These are phyloP conservation scores for Synanthedon andrenaeformis DNA, from an alignment of 2,888 invertebrate species.

Conservation along the genomic window DNA sequence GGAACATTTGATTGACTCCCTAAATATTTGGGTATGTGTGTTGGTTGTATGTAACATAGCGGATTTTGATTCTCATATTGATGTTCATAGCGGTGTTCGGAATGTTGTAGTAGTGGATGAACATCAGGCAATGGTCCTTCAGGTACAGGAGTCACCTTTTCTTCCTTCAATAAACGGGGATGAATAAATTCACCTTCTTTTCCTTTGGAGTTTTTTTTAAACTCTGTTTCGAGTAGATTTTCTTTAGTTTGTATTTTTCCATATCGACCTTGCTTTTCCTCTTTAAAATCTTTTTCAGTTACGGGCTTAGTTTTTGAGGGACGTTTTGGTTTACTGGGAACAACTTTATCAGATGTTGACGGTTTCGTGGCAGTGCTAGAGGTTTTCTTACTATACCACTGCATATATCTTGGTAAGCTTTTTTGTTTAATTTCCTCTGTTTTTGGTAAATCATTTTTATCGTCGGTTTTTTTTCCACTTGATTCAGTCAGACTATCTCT, in stretches of 20 bases:
- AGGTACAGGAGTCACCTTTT: conserved; percentile 59
- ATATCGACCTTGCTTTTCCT: conserved; percentile 34
- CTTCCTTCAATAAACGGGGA: conserved; percentile 58
- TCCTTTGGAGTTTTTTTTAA: conserved; percentile 69
- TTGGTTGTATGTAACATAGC: conserved; percentile 66
- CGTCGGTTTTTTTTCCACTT: conserved; percentile 30
- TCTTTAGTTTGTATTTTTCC: conserved; percentile 59
- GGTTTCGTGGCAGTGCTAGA: conserved; percentile 43
- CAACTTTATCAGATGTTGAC: conserved; percentile 47
- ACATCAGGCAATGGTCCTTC: conserved; percentile 57
- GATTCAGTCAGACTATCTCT: conserved; percentile 46
- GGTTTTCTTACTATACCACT: conserved; percentile 78
- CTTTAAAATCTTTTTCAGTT: conserved; percentile 24
- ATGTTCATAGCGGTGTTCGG: conserved; percentile 81
- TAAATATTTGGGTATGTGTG: conserved; percentile 73
- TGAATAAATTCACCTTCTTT: conserved; percentile 69
- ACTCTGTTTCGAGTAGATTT: conserved; percentile 47
- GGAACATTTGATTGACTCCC: conserved; percentile 66
- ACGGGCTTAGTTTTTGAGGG: conserved; percentile 37
- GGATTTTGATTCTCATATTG: conserved; percentile 69
- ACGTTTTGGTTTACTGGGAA: conserved; percentile 60
- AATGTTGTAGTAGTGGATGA: conserved; percentile 82
- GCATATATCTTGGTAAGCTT: conserved; percentile 79
- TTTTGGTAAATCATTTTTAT: conserved; percentile 20
- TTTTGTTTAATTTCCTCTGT: conserved; percentile 49